Evolutionary conservation across 30 jellyfish, hydroid and myxozoan species (phyloP).

Genomic region (Hydractinia symbiolongicarpus): DNA sequence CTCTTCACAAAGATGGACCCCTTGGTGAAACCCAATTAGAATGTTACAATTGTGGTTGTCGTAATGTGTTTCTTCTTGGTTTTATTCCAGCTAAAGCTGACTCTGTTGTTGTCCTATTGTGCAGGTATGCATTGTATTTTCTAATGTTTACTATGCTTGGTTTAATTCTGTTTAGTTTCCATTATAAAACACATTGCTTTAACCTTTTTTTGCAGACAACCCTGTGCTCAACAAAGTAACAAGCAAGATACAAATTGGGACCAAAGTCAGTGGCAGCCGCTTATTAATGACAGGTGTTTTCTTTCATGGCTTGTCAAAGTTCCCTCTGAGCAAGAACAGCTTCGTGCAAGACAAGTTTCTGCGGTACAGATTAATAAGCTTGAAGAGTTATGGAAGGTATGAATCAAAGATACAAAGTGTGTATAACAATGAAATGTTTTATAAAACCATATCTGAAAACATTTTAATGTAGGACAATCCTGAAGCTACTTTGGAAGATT

Average conservation of each 20-base stretch:
- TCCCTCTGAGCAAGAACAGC: conserved; percentile 98
- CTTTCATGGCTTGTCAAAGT: conserved; percentile 92
- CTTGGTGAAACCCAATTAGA: conserved; percentile 92
- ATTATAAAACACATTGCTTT: background rate
- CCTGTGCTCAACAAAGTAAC: conserved; percentile 97
- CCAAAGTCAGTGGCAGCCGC: conserved; percentile 98
- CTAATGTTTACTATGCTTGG: background rate
- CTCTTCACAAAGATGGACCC: conserved; percentile 98
- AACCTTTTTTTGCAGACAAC: conserved; percentile 53
- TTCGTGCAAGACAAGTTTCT: conserved; percentile 91
- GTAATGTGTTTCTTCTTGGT: conserved; percentile 98
- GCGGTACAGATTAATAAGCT: conserved; percentile 89
- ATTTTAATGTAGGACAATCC: conserved; percentile 64
- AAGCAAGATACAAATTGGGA: conserved; percentile 97
- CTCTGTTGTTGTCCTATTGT: conserved; percentile 88
- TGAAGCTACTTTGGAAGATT: conserved; percentile 87
- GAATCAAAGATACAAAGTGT: background rate
- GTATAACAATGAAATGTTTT: background rate
- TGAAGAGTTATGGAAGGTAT: conserved; percentile 97
- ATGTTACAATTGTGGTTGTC: conserved; percentile 97
- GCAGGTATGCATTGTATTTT: conserved; percentile 54
- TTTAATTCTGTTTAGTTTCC: background rate
- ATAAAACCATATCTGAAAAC: background rate
- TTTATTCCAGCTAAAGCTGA: conserved; percentile 99
- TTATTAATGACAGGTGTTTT: conserved; percentile 85